These are phyloP conservation scores for Lasioglossum baleicum DNA, from an alignment of 1,140 invertebrate genomes.

Conservation along the genomic window DNA sequence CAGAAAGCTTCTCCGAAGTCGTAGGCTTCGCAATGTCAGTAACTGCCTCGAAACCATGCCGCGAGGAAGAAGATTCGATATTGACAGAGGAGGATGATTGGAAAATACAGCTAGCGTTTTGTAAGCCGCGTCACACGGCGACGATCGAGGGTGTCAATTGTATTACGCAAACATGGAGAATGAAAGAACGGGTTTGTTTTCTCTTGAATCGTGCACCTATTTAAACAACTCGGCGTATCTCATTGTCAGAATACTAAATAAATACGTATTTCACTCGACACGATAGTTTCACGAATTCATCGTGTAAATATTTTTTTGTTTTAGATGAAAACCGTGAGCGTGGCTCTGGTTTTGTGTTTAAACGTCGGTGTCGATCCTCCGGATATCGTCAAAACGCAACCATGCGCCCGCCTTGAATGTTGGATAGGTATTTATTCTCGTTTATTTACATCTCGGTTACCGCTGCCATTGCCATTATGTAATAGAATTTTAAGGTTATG, in stretches of 20 bases:
- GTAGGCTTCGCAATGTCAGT: slow-evolving; percentile 62
- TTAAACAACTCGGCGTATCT: no score
- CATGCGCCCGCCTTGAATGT: slow-evolving; percentile 96
- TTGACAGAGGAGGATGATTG: slow-evolving; percentile 77
- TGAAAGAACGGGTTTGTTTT: slow-evolving; percentile 91
- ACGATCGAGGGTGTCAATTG: slow-evolving; percentile 87
- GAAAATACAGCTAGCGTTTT: slow-evolving; percentile 85
- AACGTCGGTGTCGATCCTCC: slow-evolving; percentile 99
- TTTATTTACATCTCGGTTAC: slow-evolving; percentile 51
- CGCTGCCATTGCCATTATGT: slow-evolving; percentile 50
- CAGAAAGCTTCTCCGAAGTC: slow-evolving; percentile 11
- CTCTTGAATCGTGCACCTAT: slow-evolving; percentile 10
- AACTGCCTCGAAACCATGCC: slow-evolving; percentile 65
- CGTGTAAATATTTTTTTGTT: slow-evolving; percentile 73
- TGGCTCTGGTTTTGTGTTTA: slow-evolving; percentile 97
- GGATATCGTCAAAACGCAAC: slow-evolving; percentile 97
- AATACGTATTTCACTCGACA: neutral
- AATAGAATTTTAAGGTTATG: slow-evolving; percentile 62
- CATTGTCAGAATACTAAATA: no score
- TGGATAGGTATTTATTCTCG: slow-evolving; percentile 91
- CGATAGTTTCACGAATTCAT: slow-evolving; percentile 16
- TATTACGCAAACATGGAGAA: slow-evolving; percentile 90
- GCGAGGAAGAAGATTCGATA: slow-evolving; percentile 62
- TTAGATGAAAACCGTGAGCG: slow-evolving; percentile 99
- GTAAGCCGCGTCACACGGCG: slow-evolving; percentile 87